A percentile compares a stretch with the other conserved stretches of the same genome.
Evolutionary conservation across 2,113 vertebrate genomes (phyloP).

Genomic region (Lethenteron reissneri): DNA sequence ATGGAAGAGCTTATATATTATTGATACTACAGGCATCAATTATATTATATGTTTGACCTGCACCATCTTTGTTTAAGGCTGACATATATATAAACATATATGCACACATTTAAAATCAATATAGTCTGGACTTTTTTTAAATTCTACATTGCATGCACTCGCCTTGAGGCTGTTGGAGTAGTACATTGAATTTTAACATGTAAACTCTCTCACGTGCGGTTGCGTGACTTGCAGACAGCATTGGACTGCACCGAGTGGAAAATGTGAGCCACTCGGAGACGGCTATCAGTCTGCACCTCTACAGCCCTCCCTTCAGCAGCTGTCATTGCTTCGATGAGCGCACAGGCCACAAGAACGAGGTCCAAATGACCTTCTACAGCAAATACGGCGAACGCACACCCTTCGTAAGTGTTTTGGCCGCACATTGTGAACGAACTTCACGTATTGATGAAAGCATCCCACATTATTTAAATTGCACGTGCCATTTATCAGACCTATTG

Average conservation of each 20-base stretch:
- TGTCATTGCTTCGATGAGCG: slow-evolving; percentile 85
- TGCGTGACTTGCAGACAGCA: slow-evolving; percentile 41
- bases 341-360: slow-evolving; percentile 65
- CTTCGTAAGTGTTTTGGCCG: slow-evolving; percentile 33
- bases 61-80: no score
- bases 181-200: not conserved
- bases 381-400: slow-evolving; percentile 51
- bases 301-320: slow-evolving; percentile 59
- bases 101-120: not conserved
- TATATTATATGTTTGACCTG: no score
- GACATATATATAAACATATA: no score
- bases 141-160: not conserved
- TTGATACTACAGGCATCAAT: no score
- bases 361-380: slow-evolving; percentile 88
- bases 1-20: no score
- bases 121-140: not conserved
- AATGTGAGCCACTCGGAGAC: slow-evolving; percentile 78
- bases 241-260: slow-evolving; percentile 84
- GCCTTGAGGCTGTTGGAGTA: not conserved
- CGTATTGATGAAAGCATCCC: no score
- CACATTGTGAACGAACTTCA: no score
- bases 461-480: no score
- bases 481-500: no score
- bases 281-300: slow-evolving; percentile 68
- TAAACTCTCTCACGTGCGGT: not conserved